Percentiles rank a stretch among this genome's conserved stretches.
These are phyloP conservation scores for Myiozetetes cayanensis DNA, from an alignment of 2,113 vertebrate genomes.

Conservation along the genomic window DNA sequence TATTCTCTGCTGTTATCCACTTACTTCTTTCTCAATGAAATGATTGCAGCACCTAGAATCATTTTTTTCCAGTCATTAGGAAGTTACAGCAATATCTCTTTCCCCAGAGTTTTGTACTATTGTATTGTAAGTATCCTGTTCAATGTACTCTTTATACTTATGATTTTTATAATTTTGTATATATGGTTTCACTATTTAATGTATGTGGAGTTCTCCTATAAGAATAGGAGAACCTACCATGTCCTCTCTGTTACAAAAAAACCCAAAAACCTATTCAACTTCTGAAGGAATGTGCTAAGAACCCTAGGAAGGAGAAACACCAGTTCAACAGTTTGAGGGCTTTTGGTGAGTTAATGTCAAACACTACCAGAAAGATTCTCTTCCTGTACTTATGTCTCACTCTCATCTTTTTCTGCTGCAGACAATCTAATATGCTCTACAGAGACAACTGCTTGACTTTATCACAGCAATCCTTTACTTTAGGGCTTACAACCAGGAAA, in stretches of 20 bases:
- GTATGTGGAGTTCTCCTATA: background rate
- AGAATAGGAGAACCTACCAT: background rate
- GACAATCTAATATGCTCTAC: slow-evolving; percentile 15
- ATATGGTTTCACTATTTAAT: background rate
- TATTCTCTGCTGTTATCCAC: background rate
- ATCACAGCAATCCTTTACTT: slow-evolving; percentile 22
- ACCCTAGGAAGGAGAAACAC: background rate
- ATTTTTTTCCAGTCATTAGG: background rate
- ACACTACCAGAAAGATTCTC: background rate
- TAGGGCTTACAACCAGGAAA: background rate
- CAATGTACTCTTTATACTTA: background rate
- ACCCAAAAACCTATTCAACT: background rate
- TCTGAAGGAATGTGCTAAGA: background rate
- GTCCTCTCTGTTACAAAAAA: background rate
- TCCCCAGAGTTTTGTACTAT: background rate
- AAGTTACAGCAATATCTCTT: background rate
- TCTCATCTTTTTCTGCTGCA: background rate
- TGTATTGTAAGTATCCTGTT: background rate
- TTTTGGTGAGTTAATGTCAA: background rate
- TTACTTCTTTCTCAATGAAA: background rate
- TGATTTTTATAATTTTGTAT: background rate
- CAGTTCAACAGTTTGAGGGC: background rate
- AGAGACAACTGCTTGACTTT: slow-evolving; percentile 25
- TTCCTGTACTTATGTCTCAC: background rate
- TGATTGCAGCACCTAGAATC: background rate